Base-by-base conservation (phyloP, 2,113 vertebrate species). In the Thalassoma bifasciatum region DNA sequence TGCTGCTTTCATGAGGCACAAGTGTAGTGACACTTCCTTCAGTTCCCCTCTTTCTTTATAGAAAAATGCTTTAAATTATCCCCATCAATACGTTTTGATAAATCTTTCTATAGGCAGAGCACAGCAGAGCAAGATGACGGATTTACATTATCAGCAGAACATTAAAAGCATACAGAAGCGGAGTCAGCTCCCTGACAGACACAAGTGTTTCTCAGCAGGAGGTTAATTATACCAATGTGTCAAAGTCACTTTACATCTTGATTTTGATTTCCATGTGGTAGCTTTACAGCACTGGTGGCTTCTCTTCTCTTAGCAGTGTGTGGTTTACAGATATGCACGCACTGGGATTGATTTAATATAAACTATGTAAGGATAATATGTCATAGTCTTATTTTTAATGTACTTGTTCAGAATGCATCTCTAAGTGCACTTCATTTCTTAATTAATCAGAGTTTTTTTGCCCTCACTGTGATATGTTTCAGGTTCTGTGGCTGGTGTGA, bases 401-500 rank as follows among this genome's bases (percentile, higher is more conserved):
- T 30, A 30, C 30, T 30, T 30, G 6, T 30, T 30, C 30, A 30
- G 3, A 6, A 30, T 30, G 3, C 30, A 30, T 30, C 30, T 30
- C 30, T 30, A 30, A 30, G 30, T 30, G 30, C 6, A 6, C 2
- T 40, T 40, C 12, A 40, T 40, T 40, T 40, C 2, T 40, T 40
- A 13, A 40, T 40, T 40, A 40, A 40, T 2, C 61, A 63, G 65
- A 56, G 1, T 24, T 24, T 8, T 59, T 38, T 81, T 47, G 64
- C 24, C 53, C 26, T 24, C 14, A 16, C 63, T 58, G 58, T 42
- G 40, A 52, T 83, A 81, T 0, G 19, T 82, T 73, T 50, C 66
- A 99, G 97, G 88, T 92, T 77, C 70, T 94, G 88, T 63, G 94
- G 92, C 10, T 96, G 96, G 96, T 88, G 64, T 75, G 87, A 93